A percentile compares a stretch with the other conserved stretches of the same genome.
These are phyloP conservation scores for Drosophila pachea DNA, from an alignment of 1,140 invertebrate species.

Conservation along the genomic window DNA sequence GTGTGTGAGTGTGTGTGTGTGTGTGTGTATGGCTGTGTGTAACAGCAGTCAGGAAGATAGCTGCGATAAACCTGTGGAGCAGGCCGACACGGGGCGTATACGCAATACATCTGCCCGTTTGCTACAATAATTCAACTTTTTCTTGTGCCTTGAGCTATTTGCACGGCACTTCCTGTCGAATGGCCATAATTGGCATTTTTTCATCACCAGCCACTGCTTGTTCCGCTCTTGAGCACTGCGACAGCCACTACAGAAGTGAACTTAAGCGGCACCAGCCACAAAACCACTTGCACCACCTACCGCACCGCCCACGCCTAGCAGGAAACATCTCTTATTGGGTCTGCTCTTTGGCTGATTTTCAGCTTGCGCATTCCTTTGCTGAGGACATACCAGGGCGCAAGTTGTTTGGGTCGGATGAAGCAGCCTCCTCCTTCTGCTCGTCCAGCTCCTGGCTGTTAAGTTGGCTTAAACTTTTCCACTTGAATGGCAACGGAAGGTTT, in stretches of 20 bases:
- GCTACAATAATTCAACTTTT: conserved; percentile 33
- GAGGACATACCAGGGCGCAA: conserved; percentile 9
- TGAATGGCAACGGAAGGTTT: conserved; percentile 76
- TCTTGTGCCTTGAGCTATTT: conserved; percentile 30
- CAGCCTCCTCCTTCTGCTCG: no score
- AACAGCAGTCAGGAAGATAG: conserved; percentile 32
- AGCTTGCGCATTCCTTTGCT: conserved; percentile 54
- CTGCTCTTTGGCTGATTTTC: conserved; percentile 59
- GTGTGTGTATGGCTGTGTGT: no score
- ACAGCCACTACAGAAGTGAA: conserved; percentile 40
- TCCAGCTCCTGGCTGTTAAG: conserved; percentile 49
- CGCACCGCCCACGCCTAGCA: neutral
- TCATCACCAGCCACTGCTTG: neutral
- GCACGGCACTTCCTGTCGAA: conserved; percentile 40
- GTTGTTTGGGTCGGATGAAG: conserved; percentile 21
- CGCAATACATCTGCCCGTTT: conserved; percentile 53
- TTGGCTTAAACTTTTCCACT: conserved; percentile 76
- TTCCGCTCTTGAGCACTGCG: conserved; percentile 28
- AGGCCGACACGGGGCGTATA: conserved; percentile 37
- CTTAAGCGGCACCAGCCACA: conserved; percentile 38
- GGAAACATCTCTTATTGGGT: conserved; percentile 7
- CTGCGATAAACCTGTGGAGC: conserved; percentile 8
- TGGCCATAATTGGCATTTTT: conserved; percentile 69
- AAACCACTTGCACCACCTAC: conserved; percentile 3
- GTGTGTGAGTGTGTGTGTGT: neutral